A percentile compares a stretch with the other conserved stretches of the same genome.
phyloP scores from a whole-genome alignment of 2,113 vertebrate genomes.

The Xiphorhynchus elegans region DNA sequence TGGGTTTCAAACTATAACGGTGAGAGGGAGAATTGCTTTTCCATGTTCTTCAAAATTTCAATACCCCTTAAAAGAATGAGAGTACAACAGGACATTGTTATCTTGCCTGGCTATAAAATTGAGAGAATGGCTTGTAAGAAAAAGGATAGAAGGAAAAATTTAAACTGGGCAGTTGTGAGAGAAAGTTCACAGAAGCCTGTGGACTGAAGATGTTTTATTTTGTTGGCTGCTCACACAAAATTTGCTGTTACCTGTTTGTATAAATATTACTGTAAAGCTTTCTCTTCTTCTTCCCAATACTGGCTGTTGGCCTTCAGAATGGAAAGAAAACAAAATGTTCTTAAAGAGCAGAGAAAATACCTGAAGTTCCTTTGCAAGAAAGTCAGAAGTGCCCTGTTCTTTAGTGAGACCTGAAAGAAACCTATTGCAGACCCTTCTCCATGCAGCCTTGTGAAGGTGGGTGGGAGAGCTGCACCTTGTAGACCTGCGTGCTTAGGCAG shows the following conservation, averaged over 20 bases:
- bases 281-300: neutral
- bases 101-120: neutral
- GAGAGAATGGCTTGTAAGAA: neutral
- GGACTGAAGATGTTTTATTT: neutral
- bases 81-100: fast-evolving
- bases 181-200: neutral
- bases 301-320: neutral
- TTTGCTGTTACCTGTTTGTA: neutral
- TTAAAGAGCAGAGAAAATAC: neutral
- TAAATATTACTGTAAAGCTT: neutral
- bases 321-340: neutral
- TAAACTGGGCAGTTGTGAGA: neutral
- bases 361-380: neutral
- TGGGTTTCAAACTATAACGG: neutral
- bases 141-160: neutral
- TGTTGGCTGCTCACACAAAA: neutral
- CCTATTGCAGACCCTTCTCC: neutral
- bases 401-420: neutral
- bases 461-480: neutral
- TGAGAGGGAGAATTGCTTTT: neutral
- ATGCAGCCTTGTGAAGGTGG: fast-evolving
- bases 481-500: neutral
- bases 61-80: neutral
- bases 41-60: neutral
- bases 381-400: neutral